These are phyloP conservation scores for Polymixis lichenea DNA, from an alignment of 2,888 invertebrate genomes.

Conservation along the genomic window DNA sequence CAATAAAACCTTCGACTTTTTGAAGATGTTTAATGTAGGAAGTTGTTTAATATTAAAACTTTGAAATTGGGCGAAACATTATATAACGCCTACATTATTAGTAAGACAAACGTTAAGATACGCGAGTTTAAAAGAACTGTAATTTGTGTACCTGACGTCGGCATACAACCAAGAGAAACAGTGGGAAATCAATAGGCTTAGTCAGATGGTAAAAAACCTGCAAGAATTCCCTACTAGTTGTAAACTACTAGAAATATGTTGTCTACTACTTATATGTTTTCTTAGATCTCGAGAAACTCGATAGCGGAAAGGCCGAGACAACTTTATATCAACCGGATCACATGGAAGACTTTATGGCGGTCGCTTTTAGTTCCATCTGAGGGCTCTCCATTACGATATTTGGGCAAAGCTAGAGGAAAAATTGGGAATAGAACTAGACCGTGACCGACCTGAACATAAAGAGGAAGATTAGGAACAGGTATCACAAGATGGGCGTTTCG, in stretches of 20 bases:
- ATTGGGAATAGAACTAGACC: slow-evolving; percentile 46
- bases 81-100: not conserved
- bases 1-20: slow-evolving; percentile 4
- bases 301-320: slow-evolving; percentile 55
- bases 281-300: slow-evolving; percentile 59
- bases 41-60: slow-evolving; percentile 1
- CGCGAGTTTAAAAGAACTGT: not conserved
- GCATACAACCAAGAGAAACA: not conserved
- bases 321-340: slow-evolving; percentile 66
- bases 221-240: slow-evolving; percentile 32
- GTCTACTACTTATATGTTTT: slow-evolving; percentile 50
- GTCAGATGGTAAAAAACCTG: slow-evolving; percentile 11
- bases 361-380: slow-evolving; percentile 51
- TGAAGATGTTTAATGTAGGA: slow-evolving; percentile 6
- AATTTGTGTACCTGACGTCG: not conserved
- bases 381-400: slow-evolving; percentile 57
- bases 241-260: slow-evolving; percentile 53
- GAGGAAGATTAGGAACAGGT: slow-evolving; percentile 49
- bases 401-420: slow-evolving; percentile 45
- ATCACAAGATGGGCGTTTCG: not conserved
- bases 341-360: slow-evolving; percentile 57
- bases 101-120: not conserved
- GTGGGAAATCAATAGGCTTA: slow-evolving; percentile 2
- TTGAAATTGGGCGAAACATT: not conserved
- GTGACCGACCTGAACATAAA: slow-evolving; percentile 47